These are phyloP conservation scores for Drosophila bipectinata DNA, from an alignment of 1,140 invertebrate genomes.

Conservation along the genomic window DNA sequence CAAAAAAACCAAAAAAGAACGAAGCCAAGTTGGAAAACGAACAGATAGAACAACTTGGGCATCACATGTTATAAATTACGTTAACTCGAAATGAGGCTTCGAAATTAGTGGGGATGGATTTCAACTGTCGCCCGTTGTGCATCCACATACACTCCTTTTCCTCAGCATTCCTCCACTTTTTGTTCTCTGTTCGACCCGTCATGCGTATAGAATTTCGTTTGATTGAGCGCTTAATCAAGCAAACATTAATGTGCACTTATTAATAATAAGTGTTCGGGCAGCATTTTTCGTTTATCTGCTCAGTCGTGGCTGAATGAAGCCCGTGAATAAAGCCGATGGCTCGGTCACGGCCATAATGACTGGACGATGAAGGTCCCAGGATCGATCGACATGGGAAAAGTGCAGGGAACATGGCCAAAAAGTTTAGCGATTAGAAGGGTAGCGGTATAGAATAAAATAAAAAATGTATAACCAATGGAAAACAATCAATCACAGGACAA, in stretches of 20 bases:
- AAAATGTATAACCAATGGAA: too few relatives aligned
- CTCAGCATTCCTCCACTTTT: conserved; percentile 22
- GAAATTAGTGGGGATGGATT: conserved; percentile 38
- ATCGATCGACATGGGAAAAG: conserved; percentile 16
- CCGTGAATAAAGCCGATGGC: conserved; percentile 15
- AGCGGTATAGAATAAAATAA: too few relatives aligned
- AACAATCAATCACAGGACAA: too few relatives aligned
- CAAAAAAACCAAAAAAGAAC: conserved; percentile 1
- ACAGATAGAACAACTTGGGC: conserved; percentile 19
- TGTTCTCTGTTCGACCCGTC: conserved; percentile 49
- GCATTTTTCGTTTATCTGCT: conserved; percentile 66
- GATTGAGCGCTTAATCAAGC: conserved; percentile 81
- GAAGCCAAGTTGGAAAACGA: neutral
- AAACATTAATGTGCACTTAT: conserved; percentile 81
- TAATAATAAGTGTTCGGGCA: conserved; percentile 71
- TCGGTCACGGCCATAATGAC: conserved; percentile 43
- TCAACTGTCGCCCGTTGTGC: conserved; percentile 26
- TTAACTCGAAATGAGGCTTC: conserved; percentile 71
- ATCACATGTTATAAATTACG: conserved; percentile 69
- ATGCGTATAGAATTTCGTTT: conserved; percentile 82
- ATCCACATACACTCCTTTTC: conserved; percentile 19
- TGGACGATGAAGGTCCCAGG: conserved; percentile 16
- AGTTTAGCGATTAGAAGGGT: neutral
- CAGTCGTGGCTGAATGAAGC: conserved; percentile 75
- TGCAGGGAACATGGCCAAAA: neutral